phyloP scores from a whole-genome alignment of 2,797 vertebrate species.

The Eremophila alpestris region DNA sequence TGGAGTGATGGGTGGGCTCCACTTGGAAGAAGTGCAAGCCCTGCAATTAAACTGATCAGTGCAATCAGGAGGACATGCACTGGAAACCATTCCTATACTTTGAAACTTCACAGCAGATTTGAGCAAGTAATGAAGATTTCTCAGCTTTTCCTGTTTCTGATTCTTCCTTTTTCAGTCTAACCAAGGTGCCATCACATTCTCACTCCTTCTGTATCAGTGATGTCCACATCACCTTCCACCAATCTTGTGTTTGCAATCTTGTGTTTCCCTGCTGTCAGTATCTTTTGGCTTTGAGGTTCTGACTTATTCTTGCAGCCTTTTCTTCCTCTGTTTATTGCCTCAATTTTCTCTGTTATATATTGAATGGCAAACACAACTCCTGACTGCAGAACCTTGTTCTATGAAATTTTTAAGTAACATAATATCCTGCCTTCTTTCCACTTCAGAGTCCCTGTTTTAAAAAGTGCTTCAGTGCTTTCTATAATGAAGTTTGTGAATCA shows the following conservation, averaged over 20 bases:
- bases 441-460: not conserved
- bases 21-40: not conserved
- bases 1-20: not conserved
- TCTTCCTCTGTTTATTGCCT: not conserved
- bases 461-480: not conserved
- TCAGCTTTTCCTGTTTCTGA: not conserved
- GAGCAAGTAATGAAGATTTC: not conserved
- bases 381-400: not conserved
- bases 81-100: not conserved
- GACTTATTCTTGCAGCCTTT: not conserved
- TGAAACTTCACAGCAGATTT: not conserved
- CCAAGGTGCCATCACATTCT: not conserved
- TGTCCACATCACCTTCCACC: not conserved
- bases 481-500: not conserved
- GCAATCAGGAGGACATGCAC: not conserved
- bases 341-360: not conserved
- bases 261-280: not conserved
- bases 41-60: not conserved
- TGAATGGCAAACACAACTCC: not conserved
- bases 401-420: not conserved
- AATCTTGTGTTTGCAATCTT: not conserved
- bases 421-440: not conserved
- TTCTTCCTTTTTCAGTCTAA: not conserved
- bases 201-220: not conserved
- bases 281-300: not conserved